A percentile compares a stretch with the other conserved stretches of the same genome.
Evolutionary conservation across 1,140 invertebrate species (phyloP).

Genomic region (Choristoneura fumiferana): DNA sequence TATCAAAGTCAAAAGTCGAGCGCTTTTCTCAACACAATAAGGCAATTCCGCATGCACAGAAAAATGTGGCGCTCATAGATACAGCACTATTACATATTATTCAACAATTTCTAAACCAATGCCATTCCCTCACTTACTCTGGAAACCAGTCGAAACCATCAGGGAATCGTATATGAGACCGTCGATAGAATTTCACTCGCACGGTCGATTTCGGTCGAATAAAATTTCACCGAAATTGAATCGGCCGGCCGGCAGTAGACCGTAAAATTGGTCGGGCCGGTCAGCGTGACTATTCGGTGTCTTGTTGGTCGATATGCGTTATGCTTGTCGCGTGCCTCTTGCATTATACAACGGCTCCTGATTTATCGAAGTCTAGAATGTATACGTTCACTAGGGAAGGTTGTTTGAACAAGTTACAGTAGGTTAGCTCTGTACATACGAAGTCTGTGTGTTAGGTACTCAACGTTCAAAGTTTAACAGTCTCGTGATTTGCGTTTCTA

Average conservation of each 20-base stretch:
- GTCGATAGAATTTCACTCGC: slow-evolving; percentile 62
- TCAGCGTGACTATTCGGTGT: slow-evolving; percentile 32
- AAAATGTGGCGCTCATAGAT: too few species aligned
- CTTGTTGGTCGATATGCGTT: slow-evolving; percentile 11
- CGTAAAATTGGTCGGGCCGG: slow-evolving; percentile 67
- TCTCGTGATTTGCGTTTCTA: too few species aligned
- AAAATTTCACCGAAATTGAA: slow-evolving; percentile 75
- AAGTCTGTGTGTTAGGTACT: too few species aligned
- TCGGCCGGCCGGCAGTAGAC: slow-evolving; percentile 60
- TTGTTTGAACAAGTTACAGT: too few species aligned
- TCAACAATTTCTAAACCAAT: slow-evolving; percentile 14
- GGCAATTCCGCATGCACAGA: too few species aligned
- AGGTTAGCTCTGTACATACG: too few species aligned
- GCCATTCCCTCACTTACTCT: neutral
- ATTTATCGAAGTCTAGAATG: slow-evolving; percentile 1
- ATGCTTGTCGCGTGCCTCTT: neutral
- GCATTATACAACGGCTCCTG: slow-evolving; percentile 8
- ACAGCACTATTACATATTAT: slow-evolving; percentile 8
- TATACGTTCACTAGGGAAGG: too few species aligned
- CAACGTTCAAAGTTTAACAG: too few species aligned
- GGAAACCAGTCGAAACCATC: slow-evolving; percentile 40
- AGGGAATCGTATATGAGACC: slow-evolving; percentile 52
- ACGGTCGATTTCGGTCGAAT: slow-evolving; percentile 64
- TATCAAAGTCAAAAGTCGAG: too few species aligned
- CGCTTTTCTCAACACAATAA: too few species aligned